Evolutionary conservation across 2,888 invertebrate genomes (phyloP).

Genomic region (Chrysina gloriosa): DNA sequence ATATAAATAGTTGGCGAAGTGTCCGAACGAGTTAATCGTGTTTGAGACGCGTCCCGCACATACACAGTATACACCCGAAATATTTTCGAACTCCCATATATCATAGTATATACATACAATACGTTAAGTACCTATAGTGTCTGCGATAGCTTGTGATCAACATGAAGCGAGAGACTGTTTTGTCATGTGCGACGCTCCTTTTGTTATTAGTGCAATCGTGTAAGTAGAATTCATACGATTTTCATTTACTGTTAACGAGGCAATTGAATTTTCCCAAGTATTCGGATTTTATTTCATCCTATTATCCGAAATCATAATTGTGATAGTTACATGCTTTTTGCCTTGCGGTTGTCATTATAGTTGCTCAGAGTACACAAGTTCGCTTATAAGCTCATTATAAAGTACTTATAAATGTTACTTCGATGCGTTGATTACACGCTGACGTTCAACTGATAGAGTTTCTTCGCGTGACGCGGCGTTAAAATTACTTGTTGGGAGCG

Average conservation of each 20-base stretch:
- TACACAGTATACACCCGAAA: background rate
- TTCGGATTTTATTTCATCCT: too few species aligned
- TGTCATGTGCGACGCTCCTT: constrained; percentile 39
- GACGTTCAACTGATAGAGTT: too few species aligned
- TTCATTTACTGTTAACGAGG: background rate
- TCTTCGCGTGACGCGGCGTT: too few species aligned
- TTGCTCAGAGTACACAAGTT: too few species aligned
- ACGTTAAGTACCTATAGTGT: constrained; percentile 10
- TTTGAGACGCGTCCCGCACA: constrained; percentile 2
- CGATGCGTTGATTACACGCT: too few species aligned
- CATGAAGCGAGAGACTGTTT: constrained; percentile 43
- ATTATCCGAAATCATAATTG: background rate
- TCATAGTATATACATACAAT: background rate
- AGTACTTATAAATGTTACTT: too few species aligned
- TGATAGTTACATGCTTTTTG: too few species aligned
- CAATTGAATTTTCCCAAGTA: too few species aligned
- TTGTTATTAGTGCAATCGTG: constrained; percentile 43
- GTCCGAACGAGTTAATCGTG: constrained; percentile 28
- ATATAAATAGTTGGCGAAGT: constrained; percentile 29
- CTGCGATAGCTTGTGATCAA: constrained; percentile 34
- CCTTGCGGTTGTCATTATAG: too few species aligned
- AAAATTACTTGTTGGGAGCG: too few species aligned
- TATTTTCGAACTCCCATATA: background rate
- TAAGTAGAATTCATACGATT: constrained; percentile 44
- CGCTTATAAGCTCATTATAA: too few species aligned